Base-by-base conservation (phyloP, 2,888 invertebrate genomes). In the Limnephilus marmoratus region DNA sequence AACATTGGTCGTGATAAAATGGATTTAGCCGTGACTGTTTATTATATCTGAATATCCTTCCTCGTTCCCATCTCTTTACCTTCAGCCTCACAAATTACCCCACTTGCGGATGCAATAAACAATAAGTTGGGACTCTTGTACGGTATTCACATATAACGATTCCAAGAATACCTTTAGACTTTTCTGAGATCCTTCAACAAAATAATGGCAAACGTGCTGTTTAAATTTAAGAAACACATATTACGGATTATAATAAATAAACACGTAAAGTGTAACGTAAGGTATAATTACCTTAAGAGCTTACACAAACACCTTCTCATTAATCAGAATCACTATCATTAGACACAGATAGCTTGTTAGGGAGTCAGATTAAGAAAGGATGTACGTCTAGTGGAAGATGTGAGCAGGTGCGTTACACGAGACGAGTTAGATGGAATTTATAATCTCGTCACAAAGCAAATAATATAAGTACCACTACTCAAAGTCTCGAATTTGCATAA, bases 381-480 rank as follows among this genome's bases (percentile, higher is more conserved):
- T 34, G 18, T 68, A 34, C 11, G 83, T 34, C 83, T 83, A 18
- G 37, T 18, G 37, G 31, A 34, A 34, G 37, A 18, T 4, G 83
- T 83, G 83, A 83, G 83, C 83, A 83, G 83, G 83, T 83, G 83
- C 34, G 83, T 34, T 37, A 18, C 83, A 37, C 34, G 31, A 31
- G 29, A 29, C 9, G 83, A 68, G 18, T 68, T 24, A 24, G 68
- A 68, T 24, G 37, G 83, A 15, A 83, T 31, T 83, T 83, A 83
- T 83, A 83, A 83, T 83, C 83, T 83, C 24, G 83, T 83, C 83
- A 83, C 83, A 83, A 24, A 31, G 83, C 83, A 83, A 83, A 83
- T 37, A 83, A 83, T 34, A 24, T 24, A 68, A 68, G 68, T 68
- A 68, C 68, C 68, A 34, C 83, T 37, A 83, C 83, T 83, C 83